Conservation (phyloP, 1,140 invertebrate genomes). For the Drosophila tristis region DNA sequence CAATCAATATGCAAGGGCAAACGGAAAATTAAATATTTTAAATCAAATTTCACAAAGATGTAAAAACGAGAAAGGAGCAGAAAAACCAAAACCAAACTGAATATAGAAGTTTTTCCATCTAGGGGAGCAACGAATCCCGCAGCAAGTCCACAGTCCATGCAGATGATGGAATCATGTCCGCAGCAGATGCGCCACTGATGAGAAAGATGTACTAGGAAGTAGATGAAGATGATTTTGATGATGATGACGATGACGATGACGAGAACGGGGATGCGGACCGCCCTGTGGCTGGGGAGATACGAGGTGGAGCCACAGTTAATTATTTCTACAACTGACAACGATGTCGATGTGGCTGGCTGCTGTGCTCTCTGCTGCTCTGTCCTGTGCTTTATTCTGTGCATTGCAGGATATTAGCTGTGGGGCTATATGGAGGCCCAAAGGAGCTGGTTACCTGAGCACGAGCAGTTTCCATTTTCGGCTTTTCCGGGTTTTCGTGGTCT, state of each 20-base stretch:
- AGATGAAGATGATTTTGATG: conserved; percentile 14
- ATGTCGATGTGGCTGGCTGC: conserved; percentile 29
- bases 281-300: conserved; percentile 1
- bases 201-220: conserved; percentile 4
- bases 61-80: conserved; percentile 24
- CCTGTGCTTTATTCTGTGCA: conserved; percentile 28
- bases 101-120: conserved; percentile 9
- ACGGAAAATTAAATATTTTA: conserved; percentile 37
- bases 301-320: conserved; percentile 54
- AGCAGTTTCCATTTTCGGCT: conserved; percentile 6
- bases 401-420: conserved; percentile 60
- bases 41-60: conserved; percentile 46
- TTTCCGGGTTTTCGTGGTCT: conserved; percentile 5
- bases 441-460: neutral
- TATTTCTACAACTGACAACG: conserved; percentile 58
- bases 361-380: conserved; percentile 1
- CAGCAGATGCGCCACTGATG: conserved; percentile 38
- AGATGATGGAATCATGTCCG: conserved; percentile 54
- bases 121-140: neutral
- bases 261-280: neutral
- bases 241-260: conserved; percentile 9
- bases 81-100: conserved; percentile 8
- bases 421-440: conserved; percentile 8
- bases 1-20: conserved; percentile 2
- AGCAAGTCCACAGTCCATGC: conserved; percentile 26